A percentile compares a stretch with the other conserved stretches of the same genome.
These are phyloP conservation scores for Myotis daubentonii DNA, from an alignment of 2,797 vertebrate genomes.

Conservation along the genomic window DNA sequence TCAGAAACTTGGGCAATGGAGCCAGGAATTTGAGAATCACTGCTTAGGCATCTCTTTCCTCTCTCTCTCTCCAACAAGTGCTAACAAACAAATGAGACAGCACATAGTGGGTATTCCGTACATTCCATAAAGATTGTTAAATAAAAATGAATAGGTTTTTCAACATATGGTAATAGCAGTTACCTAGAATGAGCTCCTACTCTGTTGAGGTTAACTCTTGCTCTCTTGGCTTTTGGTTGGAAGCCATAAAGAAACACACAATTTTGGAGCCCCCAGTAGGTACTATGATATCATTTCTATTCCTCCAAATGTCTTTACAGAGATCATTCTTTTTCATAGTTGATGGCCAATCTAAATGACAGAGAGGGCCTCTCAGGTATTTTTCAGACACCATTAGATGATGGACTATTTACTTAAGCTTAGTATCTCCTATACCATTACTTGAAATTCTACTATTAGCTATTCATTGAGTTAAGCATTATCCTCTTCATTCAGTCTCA, in stretches of 20 bases:
- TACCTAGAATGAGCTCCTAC: background rate
- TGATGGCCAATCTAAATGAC: background rate
- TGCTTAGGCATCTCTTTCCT: background rate
- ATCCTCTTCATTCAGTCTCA: background rate
- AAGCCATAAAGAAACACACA: background rate
- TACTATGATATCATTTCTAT: background rate
- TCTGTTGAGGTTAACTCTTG: background rate
- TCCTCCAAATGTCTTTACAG: conserved; percentile 13
- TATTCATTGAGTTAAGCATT: background rate
- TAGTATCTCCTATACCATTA: background rate
- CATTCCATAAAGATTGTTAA: background rate
- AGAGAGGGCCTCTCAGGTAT: background rate
- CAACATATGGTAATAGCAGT: background rate
- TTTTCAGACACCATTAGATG: background rate
- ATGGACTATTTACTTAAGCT: background rate
- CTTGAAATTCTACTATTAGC: background rate
- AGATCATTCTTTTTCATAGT: background rate
- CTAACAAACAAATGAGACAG: background rate
- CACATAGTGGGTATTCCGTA: background rate
- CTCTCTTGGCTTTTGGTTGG: background rate
- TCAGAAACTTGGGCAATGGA: background rate
- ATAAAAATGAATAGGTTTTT: conserved; percentile 44
- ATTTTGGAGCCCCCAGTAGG: background rate
- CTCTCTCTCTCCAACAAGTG: background rate
- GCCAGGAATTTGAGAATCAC: background rate